A percentile compares a stretch with the other conserved stretches of the same genome.
These are phyloP conservation scores for Psilopogon haemacephalus DNA, from an alignment of 2,113 vertebrate species.

Conservation along the genomic window DNA sequence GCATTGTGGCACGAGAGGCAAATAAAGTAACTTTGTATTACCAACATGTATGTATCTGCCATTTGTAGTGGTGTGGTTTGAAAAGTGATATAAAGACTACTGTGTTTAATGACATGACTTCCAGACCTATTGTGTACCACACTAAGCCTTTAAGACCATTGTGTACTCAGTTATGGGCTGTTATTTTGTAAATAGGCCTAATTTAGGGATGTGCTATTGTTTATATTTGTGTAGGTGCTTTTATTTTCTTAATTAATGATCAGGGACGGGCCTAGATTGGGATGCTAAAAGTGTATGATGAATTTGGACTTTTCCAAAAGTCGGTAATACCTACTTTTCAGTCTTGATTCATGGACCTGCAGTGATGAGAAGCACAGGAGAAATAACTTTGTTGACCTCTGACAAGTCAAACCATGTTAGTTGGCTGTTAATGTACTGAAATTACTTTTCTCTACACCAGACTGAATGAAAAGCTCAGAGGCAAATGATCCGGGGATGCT, in stretches of 20 bases:
- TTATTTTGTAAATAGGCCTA: not conserved
- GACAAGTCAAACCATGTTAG: not conserved
- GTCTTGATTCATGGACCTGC: not conserved
- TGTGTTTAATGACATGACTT: not conserved
- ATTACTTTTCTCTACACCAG: not conserved
- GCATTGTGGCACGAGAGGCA: not conserved
- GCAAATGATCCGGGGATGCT: not conserved
- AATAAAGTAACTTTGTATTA: not conserved
- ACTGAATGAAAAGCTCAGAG: not conserved
- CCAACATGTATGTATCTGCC: not conserved
- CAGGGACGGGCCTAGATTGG: no score
- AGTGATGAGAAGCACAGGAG: not conserved
- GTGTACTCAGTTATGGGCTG: not conserved
- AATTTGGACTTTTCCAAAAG: not conserved
- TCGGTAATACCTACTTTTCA: not conserved
- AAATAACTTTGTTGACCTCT: not conserved
- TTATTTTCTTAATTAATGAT: not conserved
- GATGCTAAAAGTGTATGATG: not conserved
- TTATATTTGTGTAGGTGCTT: not conserved
- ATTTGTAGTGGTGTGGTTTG: not conserved
- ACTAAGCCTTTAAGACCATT: not conserved
- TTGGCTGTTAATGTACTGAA: not conserved
- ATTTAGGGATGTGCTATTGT: not conserved
- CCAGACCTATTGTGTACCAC: not conserved
- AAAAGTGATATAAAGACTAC: not conserved